These are phyloP conservation scores for Sebastes itinus DNA, from an alignment of 2,797 vertebrate species.

Conservation along the genomic window DNA sequence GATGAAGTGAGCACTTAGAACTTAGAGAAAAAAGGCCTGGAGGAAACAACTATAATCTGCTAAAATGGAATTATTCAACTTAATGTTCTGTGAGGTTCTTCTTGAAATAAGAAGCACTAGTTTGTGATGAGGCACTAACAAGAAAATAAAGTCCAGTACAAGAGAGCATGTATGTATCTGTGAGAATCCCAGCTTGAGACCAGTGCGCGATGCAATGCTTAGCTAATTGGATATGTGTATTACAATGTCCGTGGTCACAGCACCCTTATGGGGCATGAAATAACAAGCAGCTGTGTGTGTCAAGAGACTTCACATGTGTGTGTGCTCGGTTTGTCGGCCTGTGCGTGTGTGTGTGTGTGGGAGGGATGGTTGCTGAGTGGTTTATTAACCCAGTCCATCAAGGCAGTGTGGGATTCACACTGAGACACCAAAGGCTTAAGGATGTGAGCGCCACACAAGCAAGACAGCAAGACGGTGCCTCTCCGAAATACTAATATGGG, in stretches of 20 bases:
- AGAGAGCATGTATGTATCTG: slow-evolving; percentile 26
- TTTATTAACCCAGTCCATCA: slow-evolving; percentile 86
- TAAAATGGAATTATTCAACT: background rate
- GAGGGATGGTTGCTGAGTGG: slow-evolving; percentile 69
- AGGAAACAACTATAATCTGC: background rate
- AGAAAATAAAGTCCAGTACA: slow-evolving; percentile 16
- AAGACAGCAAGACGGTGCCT: slow-evolving; percentile 74
- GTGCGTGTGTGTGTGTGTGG: slow-evolving; percentile 30
- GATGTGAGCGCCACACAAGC: slow-evolving; percentile 80
- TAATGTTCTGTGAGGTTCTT: background rate
- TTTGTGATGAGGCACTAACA: background rate
- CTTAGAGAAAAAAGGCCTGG: background rate
- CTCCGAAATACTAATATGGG: slow-evolving; percentile 82
- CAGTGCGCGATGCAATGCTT: slow-evolving; percentile 67
- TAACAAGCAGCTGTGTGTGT: slow-evolving; percentile 83
- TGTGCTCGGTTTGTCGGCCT: slow-evolving; percentile 43
- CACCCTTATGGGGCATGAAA: slow-evolving; percentile 84
- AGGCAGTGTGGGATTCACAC: slow-evolving; percentile 81
- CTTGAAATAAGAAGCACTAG: background rate
- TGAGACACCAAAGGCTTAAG: slow-evolving; percentile 83
- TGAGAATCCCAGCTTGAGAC: slow-evolving; percentile 71
- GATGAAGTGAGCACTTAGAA: background rate
- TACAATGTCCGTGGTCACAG: slow-evolving; percentile 81
- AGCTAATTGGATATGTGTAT: slow-evolving; percentile 85
- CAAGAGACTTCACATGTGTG: slow-evolving; percentile 56